Base-by-base conservation (phyloP, 2,113 vertebrate species). In the Apaloderma vittatum region DNA sequence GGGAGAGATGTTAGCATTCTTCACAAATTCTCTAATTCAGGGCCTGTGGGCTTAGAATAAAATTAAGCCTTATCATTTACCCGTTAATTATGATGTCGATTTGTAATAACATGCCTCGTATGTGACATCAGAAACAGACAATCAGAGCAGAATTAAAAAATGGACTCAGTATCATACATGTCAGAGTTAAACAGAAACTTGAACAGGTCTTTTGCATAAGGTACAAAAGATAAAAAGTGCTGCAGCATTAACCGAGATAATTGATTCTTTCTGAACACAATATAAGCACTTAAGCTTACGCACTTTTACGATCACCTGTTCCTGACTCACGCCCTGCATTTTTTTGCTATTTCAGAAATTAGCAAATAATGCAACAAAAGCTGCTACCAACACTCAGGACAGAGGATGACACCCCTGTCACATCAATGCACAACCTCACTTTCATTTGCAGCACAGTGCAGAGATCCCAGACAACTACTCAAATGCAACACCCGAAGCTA, bases 271-370 rank as follows among this genome's bases (percentile, higher is more conserved):
- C 52, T 58, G 59, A 78, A n/a, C 8, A 58, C 24, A 84, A 37
- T 1, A 2, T 26, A 37, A 6, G 11, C 10, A n/a, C 20, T 74
- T 15, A 13, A 71, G 36, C n/a, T 79, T 22, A 2, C 0, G 8
- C 14, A 29, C 15, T 63, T 67, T 4, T 58, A 26, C 29, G 23
- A 6, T 37, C 46, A 5, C 24, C 22, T 13, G 16, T n/a, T 46
- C 46, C 57, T 74, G 12, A 14, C 51, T 93, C 21, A 0, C 52
- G n/a, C 21, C 30, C 40, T 51, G 4, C 10, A 18, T 15, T 12
- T 36, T 72, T 26, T 36, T 70, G 20, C 18, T 11, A 48, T 32
- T 24, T 36, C 61, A 87, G 73, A 49, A 94, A 40, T 6, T 30
- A 82, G 70, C 51, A 90, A 74, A 58, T 52, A 81, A 61, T 22